These are phyloP conservation scores for Miltochrista miniata DNA, from an alignment of 2,888 invertebrate species.

Conservation along the genomic window DNA sequence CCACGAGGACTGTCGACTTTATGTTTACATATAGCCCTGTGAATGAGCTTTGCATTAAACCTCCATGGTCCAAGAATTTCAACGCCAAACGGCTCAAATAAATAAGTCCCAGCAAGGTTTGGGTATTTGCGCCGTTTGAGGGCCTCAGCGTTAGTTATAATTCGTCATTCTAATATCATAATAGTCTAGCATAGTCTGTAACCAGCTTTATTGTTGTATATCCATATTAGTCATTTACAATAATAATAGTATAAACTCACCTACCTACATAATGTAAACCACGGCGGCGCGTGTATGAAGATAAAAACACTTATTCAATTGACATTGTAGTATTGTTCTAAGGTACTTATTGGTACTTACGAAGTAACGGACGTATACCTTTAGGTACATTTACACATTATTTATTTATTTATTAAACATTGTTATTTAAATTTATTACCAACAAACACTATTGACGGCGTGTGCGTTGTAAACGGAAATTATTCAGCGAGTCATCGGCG, in stretches of 20 bases:
- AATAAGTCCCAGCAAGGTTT: no score
- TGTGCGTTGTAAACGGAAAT: not conserved
- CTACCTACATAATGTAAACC: no score
- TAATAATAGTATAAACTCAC: conserved; percentile 19
- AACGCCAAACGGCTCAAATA: no score
- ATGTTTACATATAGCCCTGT: no score
- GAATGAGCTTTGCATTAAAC: no score
- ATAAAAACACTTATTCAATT: conserved; percentile 29
- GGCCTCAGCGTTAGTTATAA: no score
- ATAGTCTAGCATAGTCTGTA: no score
- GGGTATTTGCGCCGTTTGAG: no score
- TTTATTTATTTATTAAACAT: conserved; percentile 1
- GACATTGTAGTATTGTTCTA: conserved; percentile 25
- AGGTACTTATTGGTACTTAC: conserved; percentile 11
- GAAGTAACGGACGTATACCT: conserved; percentile 19
- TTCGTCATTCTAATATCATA: no score
- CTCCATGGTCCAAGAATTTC: no score
- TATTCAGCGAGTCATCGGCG: no score
- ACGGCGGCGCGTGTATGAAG: conserved; percentile 38
- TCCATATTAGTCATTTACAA: conserved; percentile 32
- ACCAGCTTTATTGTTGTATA: conserved; percentile 14
- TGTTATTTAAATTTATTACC: conserved; percentile 2
- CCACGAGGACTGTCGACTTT: no score
- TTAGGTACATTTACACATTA: not conserved
- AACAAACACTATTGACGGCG: conserved; percentile 11